Evolutionary conservation across 2,888 invertebrate genomes (phyloP), one percentile per base, ranked within the genome.

Genomic region (Steromphala cineraria): DNA sequence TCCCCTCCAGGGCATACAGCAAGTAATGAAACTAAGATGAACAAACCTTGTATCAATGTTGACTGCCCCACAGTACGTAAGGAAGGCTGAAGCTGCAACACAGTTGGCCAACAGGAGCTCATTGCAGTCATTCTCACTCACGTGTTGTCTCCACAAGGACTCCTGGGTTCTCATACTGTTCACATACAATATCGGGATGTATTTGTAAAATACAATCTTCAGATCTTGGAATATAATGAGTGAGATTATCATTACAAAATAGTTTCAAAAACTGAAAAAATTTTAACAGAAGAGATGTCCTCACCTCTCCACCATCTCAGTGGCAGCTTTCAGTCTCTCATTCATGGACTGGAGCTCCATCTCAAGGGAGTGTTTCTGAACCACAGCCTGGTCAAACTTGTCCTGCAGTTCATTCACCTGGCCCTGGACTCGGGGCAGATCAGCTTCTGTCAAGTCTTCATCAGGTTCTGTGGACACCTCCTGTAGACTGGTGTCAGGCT

Each of bases 321-420:
- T 89, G 7, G 93, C 92, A 17, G 92, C 92, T 76, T 91, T 91
- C 53, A 93, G 90, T 36, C 93, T 83, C 84, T 93, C 92, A 83
- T 92, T 92, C 92, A 93, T 93, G 46, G 92, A 92, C 79, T 88
- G 86, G 17, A 93, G 89, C 84, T 93, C 92, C 84, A 91, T 90
- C 81, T 93, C 90, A 36, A 93, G 88, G 31, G 90, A 90, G 83
- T 93, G 92, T 88, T 93, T 93, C 85, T 93, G 90, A 8, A 92
- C 91, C 4, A 93, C 92, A 5, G 92, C 89, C 75, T 86, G 84
- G 82, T 93, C 93, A 87, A 93, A 93, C 87, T 91, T 83, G 5
- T 81, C 84, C 86, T 93, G 93, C 10, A 93, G 88, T 17, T 87
- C 81, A 75, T 91, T 89, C 8, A 93, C 89, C 84, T 91, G 89